Percentiles rank a stretch among this genome's conserved stretches.
phyloP scores from a whole-genome alignment of 1,140 invertebrate genomes.

The Trichoplusia ni region DNA sequence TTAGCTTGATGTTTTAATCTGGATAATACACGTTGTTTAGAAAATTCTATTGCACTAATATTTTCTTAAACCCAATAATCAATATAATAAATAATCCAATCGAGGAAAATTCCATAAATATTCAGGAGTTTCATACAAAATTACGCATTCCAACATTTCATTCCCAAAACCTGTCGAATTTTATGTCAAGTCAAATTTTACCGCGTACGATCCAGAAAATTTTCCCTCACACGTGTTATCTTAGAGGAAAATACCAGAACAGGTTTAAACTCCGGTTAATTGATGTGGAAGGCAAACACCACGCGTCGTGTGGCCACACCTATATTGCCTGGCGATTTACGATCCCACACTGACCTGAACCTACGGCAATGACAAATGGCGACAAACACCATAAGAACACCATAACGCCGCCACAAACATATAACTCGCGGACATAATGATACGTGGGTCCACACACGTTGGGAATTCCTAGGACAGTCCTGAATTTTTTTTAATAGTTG shows the following conservation, averaged over 20 bases:
- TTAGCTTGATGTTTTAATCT: no score
- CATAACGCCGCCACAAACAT: background rate
- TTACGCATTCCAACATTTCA: no score
- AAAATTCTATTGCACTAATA: no score
- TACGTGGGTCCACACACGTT: background rate
- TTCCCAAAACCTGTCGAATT: no score
- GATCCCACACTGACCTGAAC: conserved; percentile 5
- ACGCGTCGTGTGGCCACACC: background rate
- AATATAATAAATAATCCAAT: no score
- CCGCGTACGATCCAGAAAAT: no score
- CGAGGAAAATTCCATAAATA: no score
- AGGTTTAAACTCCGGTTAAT: conserved; percentile 8
- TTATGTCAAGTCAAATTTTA: no score
- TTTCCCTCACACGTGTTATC: background rate
- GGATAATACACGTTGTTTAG: no score
- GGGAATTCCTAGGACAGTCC: background rate
- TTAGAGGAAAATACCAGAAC: conserved; percentile 5
- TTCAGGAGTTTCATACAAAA: no score
- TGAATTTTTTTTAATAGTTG: background rate
- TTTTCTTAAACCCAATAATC: no score
- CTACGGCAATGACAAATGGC: conserved; percentile 17
- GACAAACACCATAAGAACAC: conserved; percentile 10
- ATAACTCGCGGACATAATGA: background rate
- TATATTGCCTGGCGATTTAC: background rate
- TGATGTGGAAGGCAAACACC: background rate